Evolutionary conservation across 92 coral and sea anemone species (phyloP).

Genomic region (Porites lobata): DNA sequence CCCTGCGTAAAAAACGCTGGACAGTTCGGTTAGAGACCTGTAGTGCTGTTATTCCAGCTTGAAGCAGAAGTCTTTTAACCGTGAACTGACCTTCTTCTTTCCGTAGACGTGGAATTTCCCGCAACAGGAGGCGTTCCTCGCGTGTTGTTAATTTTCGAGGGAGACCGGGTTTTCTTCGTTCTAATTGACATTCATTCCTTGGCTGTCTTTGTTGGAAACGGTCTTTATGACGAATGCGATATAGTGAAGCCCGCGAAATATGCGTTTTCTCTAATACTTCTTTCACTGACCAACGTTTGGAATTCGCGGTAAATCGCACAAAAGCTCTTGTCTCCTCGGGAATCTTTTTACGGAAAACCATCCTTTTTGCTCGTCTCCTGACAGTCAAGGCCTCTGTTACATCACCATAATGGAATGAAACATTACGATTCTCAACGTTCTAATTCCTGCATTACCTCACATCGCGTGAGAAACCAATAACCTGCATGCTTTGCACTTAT

Average conservation of each 20-base stretch:
- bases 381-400: no score
- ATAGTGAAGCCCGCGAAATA: slow-evolving; percentile 29
- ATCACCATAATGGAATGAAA: no score
- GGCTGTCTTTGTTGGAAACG: neutral
- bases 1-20: slow-evolving; percentile 14
- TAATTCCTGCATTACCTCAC: no score
- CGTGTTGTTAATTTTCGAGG: slow-evolving; percentile 34
- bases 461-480: no score
- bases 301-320: no score
- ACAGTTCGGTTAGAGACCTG: slow-evolving; percentile 30
- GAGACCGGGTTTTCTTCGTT: neutral
- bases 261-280: slow-evolving; percentile 14
- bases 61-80: slow-evolving; percentile 28
- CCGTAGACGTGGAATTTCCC: slow-evolving; percentile 4
- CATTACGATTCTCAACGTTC: no score
- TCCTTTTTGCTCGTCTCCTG: no score
- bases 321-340: no score
- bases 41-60: slow-evolving; percentile 15
- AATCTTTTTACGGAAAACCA: no score
- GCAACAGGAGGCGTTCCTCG: slow-evolving; percentile 32
- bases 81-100: slow-evolving; percentile 39
- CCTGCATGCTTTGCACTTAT: no score
- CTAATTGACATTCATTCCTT: neutral
- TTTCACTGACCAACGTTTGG: no score
- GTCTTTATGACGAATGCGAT: slow-evolving; percentile 25